Evolutionary conservation across 2,888 invertebrate species (phyloP).

Genomic region (Thelaira solivaga): DNA sequence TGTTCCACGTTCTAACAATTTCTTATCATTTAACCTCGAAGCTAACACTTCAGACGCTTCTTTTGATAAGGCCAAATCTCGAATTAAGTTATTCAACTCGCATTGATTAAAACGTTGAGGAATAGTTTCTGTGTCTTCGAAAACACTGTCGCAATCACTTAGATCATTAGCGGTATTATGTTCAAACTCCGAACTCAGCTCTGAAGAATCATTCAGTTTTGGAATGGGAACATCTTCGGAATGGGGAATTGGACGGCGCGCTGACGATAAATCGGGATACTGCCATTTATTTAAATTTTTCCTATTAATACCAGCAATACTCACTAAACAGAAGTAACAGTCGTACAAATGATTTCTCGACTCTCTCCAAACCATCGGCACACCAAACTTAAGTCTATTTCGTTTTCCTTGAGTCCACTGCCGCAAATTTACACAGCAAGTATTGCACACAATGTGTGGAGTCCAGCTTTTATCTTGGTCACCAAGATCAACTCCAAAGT

Average conservation of each 20-base stretch:
- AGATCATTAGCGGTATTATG: constrained; percentile 15
- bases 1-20: too few relatives aligned
- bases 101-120: neutral
- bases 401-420: constrained; percentile 1
- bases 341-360: constrained; percentile 1
- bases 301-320: constrained; percentile 26
- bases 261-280: constrained; percentile 28
- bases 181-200: constrained; percentile 15
- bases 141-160: constrained; percentile 11
- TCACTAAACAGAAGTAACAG: constrained; percentile 20
- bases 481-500: constrained; percentile 11
- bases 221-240: constrained; percentile 15
- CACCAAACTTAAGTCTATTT: constrained; percentile 20
- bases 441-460: constrained; percentile 27
- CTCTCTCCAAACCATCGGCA: constrained; percentile 26
- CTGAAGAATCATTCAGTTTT: neutral
- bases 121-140: constrained; percentile 10
- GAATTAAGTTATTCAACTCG: constrained; percentile 1
- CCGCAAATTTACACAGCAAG: neutral
- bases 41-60: constrained; percentile 18
- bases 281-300: constrained; percentile 15
- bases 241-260: constrained; percentile 14
- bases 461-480: constrained; percentile 7
- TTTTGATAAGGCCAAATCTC: constrained; percentile 22
- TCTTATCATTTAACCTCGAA: constrained; percentile 19